Base-by-base conservation (phyloP, 2,797 vertebrate genomes). In the Pitangus sulphuratus region DNA sequence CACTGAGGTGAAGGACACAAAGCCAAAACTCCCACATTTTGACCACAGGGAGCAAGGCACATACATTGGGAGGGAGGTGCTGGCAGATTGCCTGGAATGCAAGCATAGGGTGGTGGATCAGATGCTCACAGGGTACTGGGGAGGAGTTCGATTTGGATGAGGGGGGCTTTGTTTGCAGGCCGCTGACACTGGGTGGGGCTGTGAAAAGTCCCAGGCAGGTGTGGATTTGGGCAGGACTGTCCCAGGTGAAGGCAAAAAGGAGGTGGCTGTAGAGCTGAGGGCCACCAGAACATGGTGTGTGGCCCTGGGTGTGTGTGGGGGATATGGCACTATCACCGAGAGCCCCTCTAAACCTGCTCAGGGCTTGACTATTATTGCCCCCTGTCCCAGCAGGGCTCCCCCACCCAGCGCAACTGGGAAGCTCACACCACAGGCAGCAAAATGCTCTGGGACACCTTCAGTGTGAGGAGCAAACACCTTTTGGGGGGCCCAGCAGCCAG, bases 41-140 rank as follows among this genome's bases (percentile, higher is more conserved):
- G 1, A 37, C 4, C 25, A 12, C 1, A 2, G 30, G 15, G 15
- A 58, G 10, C 3, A 1, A 4, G 19, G 2, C 20, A n/a, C 0
- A 0, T 11, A 11, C 35, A 24, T 17, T 70, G 26, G 3, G 2
- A n/a, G 7, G 24, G 11, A 33, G 21, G 21, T 57, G 24, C 20
- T 50, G 9, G 9, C 25, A 82, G n/a, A 22, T 17, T 84, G 39
- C 18, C 24, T 78, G 30, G 30, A 4, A 6, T 56, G 13, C 5
- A 68, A 26, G 8, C 2, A 3, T 7, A 35, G 20, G 5, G 15
- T 45, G 26, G 14, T 53, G 31, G 14, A 15, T 25, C 37, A 72
- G 26, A 80, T 57, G 42, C 14, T 39, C 3, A 1, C 1, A 3
- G 22, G 9, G 12, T 60, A 13, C 22, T 1, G 0, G 4, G 15